phyloP scores from a whole-genome alignment of 2,888 invertebrate species.

The Globia sparganii region DNA sequence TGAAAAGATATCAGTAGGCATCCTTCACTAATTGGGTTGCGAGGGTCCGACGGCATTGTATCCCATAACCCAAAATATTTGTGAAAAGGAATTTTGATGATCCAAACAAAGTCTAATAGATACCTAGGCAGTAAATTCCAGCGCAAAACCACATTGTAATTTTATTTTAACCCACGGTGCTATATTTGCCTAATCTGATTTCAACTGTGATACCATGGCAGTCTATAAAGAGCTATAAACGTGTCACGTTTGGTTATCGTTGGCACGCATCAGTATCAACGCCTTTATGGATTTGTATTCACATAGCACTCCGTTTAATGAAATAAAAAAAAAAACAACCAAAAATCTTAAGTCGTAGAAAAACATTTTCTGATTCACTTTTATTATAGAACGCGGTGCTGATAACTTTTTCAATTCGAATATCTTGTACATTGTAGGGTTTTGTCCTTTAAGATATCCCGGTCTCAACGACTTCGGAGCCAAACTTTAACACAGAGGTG shows the following conservation, averaged over 20 bases:
- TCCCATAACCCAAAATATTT: slow-evolving; percentile 37
- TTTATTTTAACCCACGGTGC: slow-evolving; percentile 22
- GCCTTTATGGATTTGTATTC: slow-evolving; percentile 54
- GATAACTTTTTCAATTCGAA: slow-evolving; percentile 60
- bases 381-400: slow-evolving; percentile 38
- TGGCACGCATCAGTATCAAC: slow-evolving; percentile 46
- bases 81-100: slow-evolving; percentile 25
- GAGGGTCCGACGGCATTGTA: slow-evolving; percentile 22
- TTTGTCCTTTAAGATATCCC: slow-evolving; percentile 58
- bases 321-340: slow-evolving; percentile 44
- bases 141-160: slow-evolving; percentile 20
- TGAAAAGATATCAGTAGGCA: slow-evolving; percentile 16
- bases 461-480: slow-evolving; percentile 54
- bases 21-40: slow-evolving; percentile 40
- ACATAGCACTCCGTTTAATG: slow-evolving; percentile 58
- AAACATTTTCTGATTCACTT: slow-evolving; percentile 60
- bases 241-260: slow-evolving; percentile 57
- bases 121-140: background rate
- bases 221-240: slow-evolving; percentile 51
- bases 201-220: slow-evolving; percentile 37
- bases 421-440: slow-evolving; percentile 52
- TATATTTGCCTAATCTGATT: slow-evolving; percentile 19
- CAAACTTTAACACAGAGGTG: slow-evolving; percentile 57
- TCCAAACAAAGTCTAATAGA: slow-evolving; percentile 19
- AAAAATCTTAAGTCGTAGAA: slow-evolving; percentile 38